Evolutionary conservation across 2,888 invertebrate genomes (phyloP), one percentile per base, ranked within the genome.

Genomic region (Chrysina gloriosa): DNA sequence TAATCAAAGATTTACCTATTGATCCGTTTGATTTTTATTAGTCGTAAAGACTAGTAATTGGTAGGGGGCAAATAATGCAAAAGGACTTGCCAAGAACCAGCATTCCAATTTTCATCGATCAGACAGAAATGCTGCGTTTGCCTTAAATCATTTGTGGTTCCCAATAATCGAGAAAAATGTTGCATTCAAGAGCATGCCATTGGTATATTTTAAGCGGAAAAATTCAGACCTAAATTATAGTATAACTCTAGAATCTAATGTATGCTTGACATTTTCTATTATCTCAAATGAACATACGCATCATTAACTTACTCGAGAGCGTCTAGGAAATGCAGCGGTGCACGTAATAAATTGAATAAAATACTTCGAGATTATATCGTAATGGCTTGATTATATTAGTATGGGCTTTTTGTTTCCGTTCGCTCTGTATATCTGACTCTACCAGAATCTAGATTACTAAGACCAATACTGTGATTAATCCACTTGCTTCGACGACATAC

Each of bases 331-430:
- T 50, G 27, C 19, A 27, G 27, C 50, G 50, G 50, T 50, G 25
- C 27, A 25, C 27, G 50, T 27, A 50, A 50, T 50, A 50, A 50
- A 50, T 50, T 50, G 6, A 50, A 50, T 50, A 50, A 50, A 50
- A 50, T 50, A 50, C 50, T 27, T 50, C 25, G n/a, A 50, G 50
- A 50, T 50, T 27, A 50, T 25, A 50, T 50, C 50, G 50, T 50
- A 50, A 50, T 50, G 50, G 11, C 25, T 50, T 50, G 50, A 50
- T 50, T 50, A 50, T 11, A 21, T 48, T 50, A 50, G 50, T 25
- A 25, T 27, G 25, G n/a, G 50, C 11, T 50, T 50, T 50, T 50
- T 25, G 25, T 50, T 50, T 50, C 50, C 50, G 25, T 50, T 50
- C 25, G 27, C 27, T 25, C 25, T 9, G 25, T 19, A 42, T 16